Conservation (phyloP, 2,113 vertebrate genomes). For the Platysteira castanea region DNA sequence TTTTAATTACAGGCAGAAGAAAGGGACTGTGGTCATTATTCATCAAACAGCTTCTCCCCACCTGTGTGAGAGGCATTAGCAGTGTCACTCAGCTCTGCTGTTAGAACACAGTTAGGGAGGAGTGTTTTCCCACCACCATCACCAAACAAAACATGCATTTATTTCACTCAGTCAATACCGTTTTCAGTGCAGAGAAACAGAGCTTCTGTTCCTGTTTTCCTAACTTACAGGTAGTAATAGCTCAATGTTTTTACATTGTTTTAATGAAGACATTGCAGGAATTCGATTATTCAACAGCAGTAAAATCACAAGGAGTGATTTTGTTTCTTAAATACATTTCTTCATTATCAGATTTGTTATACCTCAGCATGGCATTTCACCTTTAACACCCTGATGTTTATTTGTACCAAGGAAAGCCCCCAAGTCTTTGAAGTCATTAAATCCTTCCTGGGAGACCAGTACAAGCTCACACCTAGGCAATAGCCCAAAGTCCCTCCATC, state of each 20-base stretch:
- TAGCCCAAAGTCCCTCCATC: background rate
- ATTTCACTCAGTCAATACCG: background rate
- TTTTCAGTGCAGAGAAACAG: background rate
- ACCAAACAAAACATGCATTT: background rate
- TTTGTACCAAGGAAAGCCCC: background rate
- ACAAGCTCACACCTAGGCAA: background rate
- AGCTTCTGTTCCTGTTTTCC: background rate
- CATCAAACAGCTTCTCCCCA: background rate
- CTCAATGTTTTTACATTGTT: background rate
- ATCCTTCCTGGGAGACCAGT: background rate
- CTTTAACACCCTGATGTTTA: background rate
- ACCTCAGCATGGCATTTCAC: background rate
- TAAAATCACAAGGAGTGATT: background rate
- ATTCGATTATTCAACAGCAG: background rate
- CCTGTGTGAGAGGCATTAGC: background rate
- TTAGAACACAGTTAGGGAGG: background rate
- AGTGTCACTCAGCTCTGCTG: background rate
- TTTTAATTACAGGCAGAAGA: background rate
- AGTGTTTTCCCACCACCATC: background rate
- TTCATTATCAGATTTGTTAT: background rate
- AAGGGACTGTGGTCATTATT: background rate
- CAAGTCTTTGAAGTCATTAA: conserved; percentile 9
- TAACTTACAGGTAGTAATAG: background rate
- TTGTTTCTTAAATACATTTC: background rate
- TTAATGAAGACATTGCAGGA: background rate